Base-by-base conservation (phyloP, 2,797 vertebrate species). In the Protonibea diacanthus region DNA sequence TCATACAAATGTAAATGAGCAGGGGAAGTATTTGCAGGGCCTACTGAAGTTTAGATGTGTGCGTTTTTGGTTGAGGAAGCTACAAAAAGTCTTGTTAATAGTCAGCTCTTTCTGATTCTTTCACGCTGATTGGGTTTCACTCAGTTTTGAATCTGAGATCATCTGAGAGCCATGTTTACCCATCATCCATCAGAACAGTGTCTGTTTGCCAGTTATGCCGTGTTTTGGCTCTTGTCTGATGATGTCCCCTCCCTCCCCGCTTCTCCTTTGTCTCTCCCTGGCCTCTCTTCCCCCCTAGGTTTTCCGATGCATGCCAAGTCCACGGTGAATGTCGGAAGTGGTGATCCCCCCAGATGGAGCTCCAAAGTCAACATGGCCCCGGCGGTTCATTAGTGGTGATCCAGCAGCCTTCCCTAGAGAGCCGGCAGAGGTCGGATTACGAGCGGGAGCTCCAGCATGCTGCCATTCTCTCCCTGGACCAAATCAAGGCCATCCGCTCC, bases 241-340 rank as follows among this genome's bases (percentile, higher is more conserved):
- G 13, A 75, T 75, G 79, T 87, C 83, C 64, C 78, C 74, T 80
- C 81, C 80, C 60, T 86, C 78, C 56, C 64, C 56, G 55, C 72
- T 67, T 84, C 84, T 75, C 86, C 73, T 88, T 83, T 90, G 84
- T 88, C 87, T 78, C 79, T 72, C 65, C 55, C 74, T 45, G 56
- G 40, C 68, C 81, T 49, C 78, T 58, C 61, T 59, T 27, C 78
- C 78, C 78, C 79, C 67, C 73, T 78, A 98, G 97, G 96, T 95
- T 96, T 96, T 99, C 98, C 96, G 95, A 98, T 99, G 97, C 96
- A 94, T 95, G 96, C 96, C 96, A 95, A 94, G 95, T 96, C 97
- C 92, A 94, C 89, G 78, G 94, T 97, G 97, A 97, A 95, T 96
- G 96, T 96, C 94, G 96, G 95, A 96, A 95, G 93, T 94, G 93